Base-by-base conservation (phyloP, 2,888 invertebrate species). In the Thymelicus lineola region DNA sequence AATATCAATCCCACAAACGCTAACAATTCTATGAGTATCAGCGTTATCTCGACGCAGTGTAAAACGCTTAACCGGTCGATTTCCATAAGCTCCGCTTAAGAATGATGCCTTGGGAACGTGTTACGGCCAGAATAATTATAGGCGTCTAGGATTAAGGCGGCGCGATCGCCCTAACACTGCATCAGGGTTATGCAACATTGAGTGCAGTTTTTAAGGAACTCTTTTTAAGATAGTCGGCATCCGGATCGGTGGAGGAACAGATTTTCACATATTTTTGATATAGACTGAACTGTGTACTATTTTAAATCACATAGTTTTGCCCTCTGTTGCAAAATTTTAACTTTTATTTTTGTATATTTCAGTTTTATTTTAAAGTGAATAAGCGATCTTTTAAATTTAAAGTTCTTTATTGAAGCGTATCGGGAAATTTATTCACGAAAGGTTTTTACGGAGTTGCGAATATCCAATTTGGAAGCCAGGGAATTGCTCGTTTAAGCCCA, bases 1-100 rank as follows among this genome's bases (percentile, higher is more conserved):
- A 20, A 9, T 20, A 53, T 53, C 17, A 10, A 53, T 53, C 20
- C 20, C 53, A 53, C 20, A 53, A 20, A 12, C 53, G 38, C 17
- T 17, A 1, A 7, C 14, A 20, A 38, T 64, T 20, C 20, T 17
- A 38, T 20, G 20, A 64, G 12, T 14, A 53, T 38, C 2, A 20
- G 9, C 15, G 12, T 10, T 65, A 61, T 68, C 68, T 57, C 57
- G 62, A 60, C n/a, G 63, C 50, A 50, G 62, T 57, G 68, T 38
- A 58, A 68, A 69, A 63, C 69, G 63, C 69, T 69, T 69, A 69
- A 69, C 63, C 63, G 63, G 63, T 64, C 69, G 42, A 69, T 69
- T 69, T 69, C 69, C 69, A 69, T 69, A 69, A 69, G 63, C 63
- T 20, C n/a, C 69, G 57, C 69, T 69, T 36, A 64, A 69, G 69